Evolutionary conservation across 2,113 vertebrate species (phyloP).

Genomic region (Globicephala melas): DNA sequence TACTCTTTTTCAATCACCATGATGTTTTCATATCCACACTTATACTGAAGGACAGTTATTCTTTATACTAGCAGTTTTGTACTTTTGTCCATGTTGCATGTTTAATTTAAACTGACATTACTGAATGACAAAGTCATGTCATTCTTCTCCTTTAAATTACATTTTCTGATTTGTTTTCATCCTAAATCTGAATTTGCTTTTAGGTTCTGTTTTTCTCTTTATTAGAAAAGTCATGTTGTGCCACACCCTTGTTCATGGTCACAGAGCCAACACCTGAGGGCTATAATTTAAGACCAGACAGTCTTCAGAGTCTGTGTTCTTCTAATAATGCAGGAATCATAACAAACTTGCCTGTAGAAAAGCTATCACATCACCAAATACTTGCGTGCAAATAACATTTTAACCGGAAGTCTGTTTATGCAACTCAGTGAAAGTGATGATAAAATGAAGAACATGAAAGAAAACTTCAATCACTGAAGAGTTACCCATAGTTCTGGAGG

Average conservation of each 20-base stretch:
- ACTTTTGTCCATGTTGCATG: background rate
- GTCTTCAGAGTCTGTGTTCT: background rate
- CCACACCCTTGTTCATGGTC: background rate
- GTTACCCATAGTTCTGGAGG: background rate
- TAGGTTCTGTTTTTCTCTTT: background rate
- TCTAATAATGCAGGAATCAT: too few species aligned
- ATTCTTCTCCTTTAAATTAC: background rate
- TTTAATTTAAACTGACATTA: background rate
- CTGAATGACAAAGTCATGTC: background rate
- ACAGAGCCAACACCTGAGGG: background rate
- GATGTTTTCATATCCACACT: background rate
- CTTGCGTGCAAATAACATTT: background rate
- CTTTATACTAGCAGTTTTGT: background rate
- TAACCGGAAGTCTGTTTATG: accelerated
- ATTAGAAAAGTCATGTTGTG: background rate
- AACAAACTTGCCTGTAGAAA: background rate
- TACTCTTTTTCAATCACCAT: background rate
- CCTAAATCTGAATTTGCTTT: background rate
- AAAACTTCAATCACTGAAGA: too few species aligned
- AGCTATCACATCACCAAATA: background rate
- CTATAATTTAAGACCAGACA: background rate
- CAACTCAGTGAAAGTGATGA: background rate
- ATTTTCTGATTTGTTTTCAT: background rate
- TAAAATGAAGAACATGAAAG: background rate
- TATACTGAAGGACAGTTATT: background rate